Evolutionary conservation across 2,888 invertebrate genomes (phyloP), one percentile per base, ranked within the genome.

Genomic region (Aphidoletes aphidimyza): DNA sequence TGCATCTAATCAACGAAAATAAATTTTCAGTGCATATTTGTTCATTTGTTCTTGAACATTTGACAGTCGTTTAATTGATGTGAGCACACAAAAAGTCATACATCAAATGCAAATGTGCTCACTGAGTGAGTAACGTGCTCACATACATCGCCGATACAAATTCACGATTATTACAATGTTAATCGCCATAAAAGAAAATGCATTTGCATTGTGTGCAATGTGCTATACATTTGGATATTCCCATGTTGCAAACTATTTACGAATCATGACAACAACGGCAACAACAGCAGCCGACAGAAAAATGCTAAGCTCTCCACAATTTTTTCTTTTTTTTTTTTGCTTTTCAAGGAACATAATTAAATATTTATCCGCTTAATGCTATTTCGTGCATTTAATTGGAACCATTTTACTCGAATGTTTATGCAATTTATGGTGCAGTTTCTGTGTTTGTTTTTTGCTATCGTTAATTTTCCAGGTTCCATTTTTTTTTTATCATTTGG

Each of bases 31-130:
- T n/a, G n/a, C n/a, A n/a, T n/a, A n/a, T 54, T 2, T 26, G 69
- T 69, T 69, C 69, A 69, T 69, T 69, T 69, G 69, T 69, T 69
- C 69, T 69, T 69, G 69, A 69, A 69, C 69, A 69, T 69, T 69
- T 69, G 69, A 69, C 69, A 69, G 69, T 30, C 69, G 34, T 69
- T 69, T 69, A 69, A 69, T 69, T 69, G 69, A 69, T 69, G 69
- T 69, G 69, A 69, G 69, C 69, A 14, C 69, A 34, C 30, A 30
- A n/a, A n/a, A n/a, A n/a, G 34, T 22, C 54, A 22, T 69, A 30
- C 69, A 69, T 69, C 69, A 69, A 69, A 69, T 69, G 69, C 69
- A 69, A 69, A 69, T 69, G 69, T 14, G 34, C 17, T n/a, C 54
- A 8, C 22, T 22, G 9, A 19, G 47, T 17, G 39, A 39, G 5